Conservation (phyloP, 2,797 vertebrate genomes). For the Anisognathus igniventris region DNA sequence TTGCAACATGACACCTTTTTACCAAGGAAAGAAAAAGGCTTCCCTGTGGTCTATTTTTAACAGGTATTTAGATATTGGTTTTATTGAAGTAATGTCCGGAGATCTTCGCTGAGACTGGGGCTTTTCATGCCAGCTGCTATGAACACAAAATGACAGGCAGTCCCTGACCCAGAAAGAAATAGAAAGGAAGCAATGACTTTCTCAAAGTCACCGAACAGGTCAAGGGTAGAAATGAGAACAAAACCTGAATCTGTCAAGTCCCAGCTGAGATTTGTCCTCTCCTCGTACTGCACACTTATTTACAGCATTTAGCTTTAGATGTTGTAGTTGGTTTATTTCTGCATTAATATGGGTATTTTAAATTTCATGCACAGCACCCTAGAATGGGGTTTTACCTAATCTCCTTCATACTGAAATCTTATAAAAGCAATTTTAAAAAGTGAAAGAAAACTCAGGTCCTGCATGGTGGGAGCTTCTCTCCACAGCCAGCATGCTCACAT, state of each 20-base stretch:
- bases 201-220: background rate
- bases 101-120: background rate
- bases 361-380: background rate
- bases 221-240: slow-evolving; percentile 9
- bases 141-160: background rate
- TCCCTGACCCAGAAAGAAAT: background rate
- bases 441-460: background rate
- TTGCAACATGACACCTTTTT: background rate
- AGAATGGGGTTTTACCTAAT: background rate
- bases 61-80: background rate
- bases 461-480: background rate
- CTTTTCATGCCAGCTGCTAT: background rate
- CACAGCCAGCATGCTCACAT: accelerated
- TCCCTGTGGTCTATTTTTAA: background rate
- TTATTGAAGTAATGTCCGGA: background rate
- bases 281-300: background rate
- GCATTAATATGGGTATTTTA: background rate
- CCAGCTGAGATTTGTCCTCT: background rate
- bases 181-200: background rate
- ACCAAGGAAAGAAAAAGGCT: background rate
- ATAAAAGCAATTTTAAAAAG: background rate
- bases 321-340: background rate
- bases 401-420: background rate
- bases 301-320: background rate
- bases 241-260: background rate